Evolutionary conservation across 1,140 invertebrate species (phyloP).

Genomic region (Brachionus angularis): DNA sequence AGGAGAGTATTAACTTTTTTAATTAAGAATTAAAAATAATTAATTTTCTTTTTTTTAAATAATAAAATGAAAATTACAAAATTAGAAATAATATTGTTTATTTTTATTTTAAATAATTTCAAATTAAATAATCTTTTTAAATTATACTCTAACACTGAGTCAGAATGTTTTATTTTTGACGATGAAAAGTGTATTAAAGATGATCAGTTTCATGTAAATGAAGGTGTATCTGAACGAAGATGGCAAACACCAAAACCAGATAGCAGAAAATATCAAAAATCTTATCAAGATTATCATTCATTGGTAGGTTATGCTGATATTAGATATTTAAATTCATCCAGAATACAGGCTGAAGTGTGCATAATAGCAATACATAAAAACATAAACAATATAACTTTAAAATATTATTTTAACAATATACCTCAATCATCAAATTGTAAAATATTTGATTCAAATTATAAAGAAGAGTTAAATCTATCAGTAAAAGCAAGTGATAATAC

Average conservation of each 20-base stretch:
- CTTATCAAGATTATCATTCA: conserved; percentile 43
- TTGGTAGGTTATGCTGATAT: conserved; percentile 43
- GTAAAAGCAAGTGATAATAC: conserved; percentile 25
- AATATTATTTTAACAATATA: conserved; percentile 27
- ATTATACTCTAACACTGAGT: no score
- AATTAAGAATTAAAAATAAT: no score
- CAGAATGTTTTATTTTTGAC: conserved; percentile 25
- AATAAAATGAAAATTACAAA: no score
- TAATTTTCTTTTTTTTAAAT: no score
- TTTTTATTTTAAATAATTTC: no score
- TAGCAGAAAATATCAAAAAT: conserved; percentile 13
- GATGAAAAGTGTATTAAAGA: conserved; percentile 26
- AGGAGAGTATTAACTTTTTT: no score
- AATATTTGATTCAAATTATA: neutral
- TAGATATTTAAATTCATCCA: conserved; percentile 8
- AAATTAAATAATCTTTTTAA: no score
- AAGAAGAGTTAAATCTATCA: neutral
- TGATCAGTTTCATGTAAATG: conserved; percentile 15
- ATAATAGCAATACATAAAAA: conserved; percentile 23
- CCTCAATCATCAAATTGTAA: conserved; percentile 32
- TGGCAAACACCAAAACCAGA: conserved; percentile 44
- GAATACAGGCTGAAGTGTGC: conserved; percentile 30
- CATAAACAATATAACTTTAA: neutral
- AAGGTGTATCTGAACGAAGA: conserved; percentile 4
- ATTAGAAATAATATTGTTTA: no score